Conservation (phyloP, 2,113 vertebrate genomes). For the Sigmodon hispidus region DNA sequence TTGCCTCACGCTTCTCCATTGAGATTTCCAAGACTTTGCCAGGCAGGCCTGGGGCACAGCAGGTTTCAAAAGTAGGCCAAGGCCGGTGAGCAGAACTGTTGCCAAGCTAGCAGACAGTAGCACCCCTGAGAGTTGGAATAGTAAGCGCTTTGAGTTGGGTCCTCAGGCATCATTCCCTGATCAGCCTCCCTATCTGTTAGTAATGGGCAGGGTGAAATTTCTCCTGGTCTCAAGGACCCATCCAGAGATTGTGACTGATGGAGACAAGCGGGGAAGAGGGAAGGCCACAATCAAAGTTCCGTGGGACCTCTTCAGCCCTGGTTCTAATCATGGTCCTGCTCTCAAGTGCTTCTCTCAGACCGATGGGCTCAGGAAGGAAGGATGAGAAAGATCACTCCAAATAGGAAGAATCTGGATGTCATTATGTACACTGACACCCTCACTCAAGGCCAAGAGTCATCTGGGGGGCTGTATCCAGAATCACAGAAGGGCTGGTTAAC, state of each 20-base stretch:
- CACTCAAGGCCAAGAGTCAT: neutral
- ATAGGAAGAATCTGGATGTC: neutral
- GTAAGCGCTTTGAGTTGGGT: neutral
- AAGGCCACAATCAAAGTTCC: neutral
- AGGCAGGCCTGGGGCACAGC: slow-evolving; percentile 79
- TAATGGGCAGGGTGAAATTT: neutral
- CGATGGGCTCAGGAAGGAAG: neutral
- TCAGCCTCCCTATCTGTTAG: neutral
- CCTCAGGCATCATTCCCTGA: neutral
- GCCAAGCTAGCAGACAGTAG: slow-evolving; percentile 87
- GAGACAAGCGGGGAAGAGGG: neutral
- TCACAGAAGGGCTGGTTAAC: neutral
- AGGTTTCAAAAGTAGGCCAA: slow-evolving; percentile 89
- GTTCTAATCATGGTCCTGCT: neutral
- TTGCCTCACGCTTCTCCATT: slow-evolving; percentile 92
- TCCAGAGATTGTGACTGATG: neutral
- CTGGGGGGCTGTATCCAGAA: too few species aligned
- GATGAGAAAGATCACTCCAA: neutral
- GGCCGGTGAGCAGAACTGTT: slow-evolving; percentile 84
- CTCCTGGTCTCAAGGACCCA: neutral
- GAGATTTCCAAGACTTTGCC: slow-evolving; percentile 86
- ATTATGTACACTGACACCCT: neutral
- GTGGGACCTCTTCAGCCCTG: neutral
- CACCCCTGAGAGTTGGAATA: slow-evolving; percentile 75
- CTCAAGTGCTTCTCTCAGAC: neutral